Conservation (phyloP, 1,140 invertebrate genomes). For the Hylaeus volcanicus region DNA sequence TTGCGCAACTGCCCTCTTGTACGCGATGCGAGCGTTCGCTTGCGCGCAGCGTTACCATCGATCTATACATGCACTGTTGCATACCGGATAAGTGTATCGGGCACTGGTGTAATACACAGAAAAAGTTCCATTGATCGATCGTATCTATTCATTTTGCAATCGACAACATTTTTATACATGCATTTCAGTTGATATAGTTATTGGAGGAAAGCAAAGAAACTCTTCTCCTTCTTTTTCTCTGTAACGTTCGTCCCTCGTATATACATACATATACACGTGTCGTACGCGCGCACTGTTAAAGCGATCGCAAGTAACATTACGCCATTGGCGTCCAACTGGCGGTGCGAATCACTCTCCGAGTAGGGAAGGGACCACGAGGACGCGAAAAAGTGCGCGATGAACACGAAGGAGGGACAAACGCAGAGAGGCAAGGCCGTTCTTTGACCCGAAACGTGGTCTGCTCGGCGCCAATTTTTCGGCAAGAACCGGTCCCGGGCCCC, state of each 20-base stretch:
- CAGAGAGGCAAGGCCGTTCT: slow-evolving; percentile 78
- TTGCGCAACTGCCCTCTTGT: slow-evolving; percentile 59
- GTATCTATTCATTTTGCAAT: background rate
- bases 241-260: no score
- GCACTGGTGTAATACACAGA: slow-evolving; percentile 4
- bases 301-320: slow-evolving; percentile 40
- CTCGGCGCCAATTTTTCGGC: slow-evolving; percentile 76
- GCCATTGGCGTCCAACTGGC: slow-evolving; percentile 53
- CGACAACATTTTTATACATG: no score
- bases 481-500: slow-evolving; percentile 70
- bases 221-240: background rate
- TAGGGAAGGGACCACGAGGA: slow-evolving; percentile 53
- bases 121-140: slow-evolving; percentile 9
- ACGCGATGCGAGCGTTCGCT: slow-evolving; percentile 43
- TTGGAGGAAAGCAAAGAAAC: background rate
- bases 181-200: no score
- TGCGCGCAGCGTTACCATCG: background rate
- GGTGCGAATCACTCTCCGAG: slow-evolving; percentile 38
- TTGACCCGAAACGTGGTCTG: slow-evolving; percentile 75
- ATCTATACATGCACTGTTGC: slow-evolving; percentile 9
- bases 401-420: slow-evolving; percentile 59
- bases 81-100: slow-evolving; percentile 32
- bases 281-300: background rate
- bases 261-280: no score
- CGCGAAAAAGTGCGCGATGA: slow-evolving; percentile 55